Evolutionary conservation across 2,113 vertebrate species (phyloP), one percentile per base, ranked within the genome.

Genomic region (Macaca mulatta): DNA sequence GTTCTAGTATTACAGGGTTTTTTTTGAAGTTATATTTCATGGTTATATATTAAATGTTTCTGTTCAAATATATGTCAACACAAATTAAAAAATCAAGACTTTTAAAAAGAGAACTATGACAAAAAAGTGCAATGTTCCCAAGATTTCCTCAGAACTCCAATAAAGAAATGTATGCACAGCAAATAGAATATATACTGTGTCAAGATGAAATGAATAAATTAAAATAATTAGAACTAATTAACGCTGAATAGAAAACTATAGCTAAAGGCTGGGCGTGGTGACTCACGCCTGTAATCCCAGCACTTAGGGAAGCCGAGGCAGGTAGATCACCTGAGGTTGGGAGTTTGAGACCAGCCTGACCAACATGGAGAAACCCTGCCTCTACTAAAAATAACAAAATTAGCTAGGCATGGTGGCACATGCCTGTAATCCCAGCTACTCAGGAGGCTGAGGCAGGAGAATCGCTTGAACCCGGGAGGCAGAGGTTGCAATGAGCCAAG

Each of bases 61-160:
- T 50, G 2, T 79, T 95, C 38, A 94, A 94, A 77, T 79, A 69
- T 20, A 85, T 57, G 32, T 86, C 35, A 92, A 72, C 35, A 95
- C n/a, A 96, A 92, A 89, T 18, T 18, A 89, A 87, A 40, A 86
- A 89, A 67, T 48, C 35, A 83, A 82, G 72, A 43, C 61, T 88
- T 91, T 16, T 11, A 13, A 90, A 79, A 86, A 74, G 3, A 88
- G 13, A 16, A 80, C 6, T 57, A n/a, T 30, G 61, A 43, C 2
- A 70, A 90, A 61, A 95, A 90, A 78, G 2, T 20, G 92, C 0
- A 77, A 84, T n/a, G 16, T 61, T 85, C 43, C 59, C 92, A 43
- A 84, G 40, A 92, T 88, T 92, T 92, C 84, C 75, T 70, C 35
- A 97, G 45, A 93, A 82, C 1, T 2, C 4, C 67, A 96, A 14